Conservation (phyloP, 2,113 vertebrate genomes). For the Oreochromis niloticus region DNA sequence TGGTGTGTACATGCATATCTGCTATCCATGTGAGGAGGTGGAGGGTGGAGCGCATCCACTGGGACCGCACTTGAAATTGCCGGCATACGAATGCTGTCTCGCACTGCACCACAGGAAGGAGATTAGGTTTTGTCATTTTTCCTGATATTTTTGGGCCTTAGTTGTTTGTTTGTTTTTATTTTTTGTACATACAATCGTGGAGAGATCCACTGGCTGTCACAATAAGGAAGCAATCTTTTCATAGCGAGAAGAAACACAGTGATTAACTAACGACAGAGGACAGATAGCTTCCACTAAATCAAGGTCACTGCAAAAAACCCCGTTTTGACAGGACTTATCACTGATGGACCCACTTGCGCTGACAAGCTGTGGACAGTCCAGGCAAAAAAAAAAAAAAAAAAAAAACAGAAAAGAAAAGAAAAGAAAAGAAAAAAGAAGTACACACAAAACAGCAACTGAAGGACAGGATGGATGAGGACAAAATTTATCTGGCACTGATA, state of each 20-base stretch:
- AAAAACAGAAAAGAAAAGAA: not conserved
- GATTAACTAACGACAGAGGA: conserved; percentile 1
- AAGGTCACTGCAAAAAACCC: conserved; percentile 9
- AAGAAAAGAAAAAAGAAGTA: not conserved
- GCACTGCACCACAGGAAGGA: conserved; percentile 4
- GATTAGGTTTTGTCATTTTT: conserved; percentile 27
- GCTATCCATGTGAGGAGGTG: not conserved
- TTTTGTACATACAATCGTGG: not conserved
- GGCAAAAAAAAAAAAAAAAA: not conserved
- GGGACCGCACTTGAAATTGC: not conserved
- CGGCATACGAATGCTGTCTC: conserved; percentile 13
- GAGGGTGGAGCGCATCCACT: not conserved
- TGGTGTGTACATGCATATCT: not conserved
- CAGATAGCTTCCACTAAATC: not conserved
- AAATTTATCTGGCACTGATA: conserved; percentile 13
- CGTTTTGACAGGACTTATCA: not conserved
- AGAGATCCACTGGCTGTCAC: conserved; percentile 3
- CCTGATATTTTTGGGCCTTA: not conserved
- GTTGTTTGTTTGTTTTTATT: not conserved
- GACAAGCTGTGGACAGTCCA: not conserved
- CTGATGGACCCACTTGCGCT: not conserved
- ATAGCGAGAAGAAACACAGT: not conserved
- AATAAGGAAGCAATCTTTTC: conserved; percentile 15
- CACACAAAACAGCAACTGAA: not conserved
- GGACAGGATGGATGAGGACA: not conserved